Evolutionary conservation across 2,797 vertebrate species (phyloP).

Genomic region (Squalus acanthias): DNA sequence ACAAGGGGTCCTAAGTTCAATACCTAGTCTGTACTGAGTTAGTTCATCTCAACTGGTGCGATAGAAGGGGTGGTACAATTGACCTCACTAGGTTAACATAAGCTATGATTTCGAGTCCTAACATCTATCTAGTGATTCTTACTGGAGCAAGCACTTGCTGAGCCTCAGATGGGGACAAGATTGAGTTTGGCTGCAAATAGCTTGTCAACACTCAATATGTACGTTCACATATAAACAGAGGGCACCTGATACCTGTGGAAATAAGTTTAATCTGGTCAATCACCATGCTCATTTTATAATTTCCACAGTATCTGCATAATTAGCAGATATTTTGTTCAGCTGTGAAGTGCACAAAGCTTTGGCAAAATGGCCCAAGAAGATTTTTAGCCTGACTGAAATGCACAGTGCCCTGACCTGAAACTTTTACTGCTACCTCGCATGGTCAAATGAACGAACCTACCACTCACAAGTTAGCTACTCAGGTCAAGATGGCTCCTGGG

Average conservation of each 20-base stretch:
- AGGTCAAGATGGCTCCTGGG: too few species aligned
- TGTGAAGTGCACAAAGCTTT: not conserved
- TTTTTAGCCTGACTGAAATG: not conserved
- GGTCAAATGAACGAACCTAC: not conserved
- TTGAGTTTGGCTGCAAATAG: too few species aligned
- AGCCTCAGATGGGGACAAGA: not conserved
- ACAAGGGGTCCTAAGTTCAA: not conserved
- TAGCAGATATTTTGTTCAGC: not conserved
- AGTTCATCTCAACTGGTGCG: not conserved
- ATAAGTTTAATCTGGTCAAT: not conserved
- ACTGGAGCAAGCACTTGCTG: not conserved
- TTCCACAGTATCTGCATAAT: not conserved
- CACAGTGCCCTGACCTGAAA: not conserved
- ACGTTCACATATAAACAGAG: too few species aligned
- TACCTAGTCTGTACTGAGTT: not conserved
- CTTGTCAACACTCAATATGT: too few species aligned
- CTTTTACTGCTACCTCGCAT: not conserved
- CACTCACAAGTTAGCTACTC: not conserved
- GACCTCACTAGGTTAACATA: not conserved
- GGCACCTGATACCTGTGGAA: not conserved
- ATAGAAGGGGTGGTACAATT: not conserved
- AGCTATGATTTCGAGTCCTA: not conserved
- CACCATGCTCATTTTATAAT: not conserved
- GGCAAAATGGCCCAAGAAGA: not conserved
- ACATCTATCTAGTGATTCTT: not conserved